Base-by-base conservation (phyloP, 2,888 invertebrate genomes). In the Caenorhabditis afra region DNA sequence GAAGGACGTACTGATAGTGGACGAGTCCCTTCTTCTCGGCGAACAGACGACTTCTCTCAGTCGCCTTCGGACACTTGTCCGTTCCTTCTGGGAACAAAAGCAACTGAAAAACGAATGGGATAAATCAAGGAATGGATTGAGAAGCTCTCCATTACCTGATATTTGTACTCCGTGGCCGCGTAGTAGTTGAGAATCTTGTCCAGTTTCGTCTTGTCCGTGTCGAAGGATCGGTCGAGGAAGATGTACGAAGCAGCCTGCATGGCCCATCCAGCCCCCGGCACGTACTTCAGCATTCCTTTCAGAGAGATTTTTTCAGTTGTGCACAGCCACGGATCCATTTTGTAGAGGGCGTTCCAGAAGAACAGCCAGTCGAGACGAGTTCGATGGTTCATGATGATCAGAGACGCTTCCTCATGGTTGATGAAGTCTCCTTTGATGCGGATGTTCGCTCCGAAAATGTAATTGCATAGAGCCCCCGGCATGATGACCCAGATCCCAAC, bases 51-150 rank as follows among this genome's bases (percentile, higher is more conserved):
- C 95, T 95, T 47, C 93, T 93, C 20, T 90, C 91, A 84, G 93
- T 93, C 64, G 94, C 95, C 20, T 92, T 92, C 22, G 92, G 91
- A 39, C 94, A 94, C 73, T 95, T 92, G 90, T 96, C 95, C 0
- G 96, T 96, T 14, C 96, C 96, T 91, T 96, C 96, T 0, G 96
- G 96, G 89, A 94, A 94, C 81, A 96, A 92, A 39, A 96, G 91
- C 53, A 96, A 91, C 91, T 95, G 29, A 29, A 93, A 44, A 89
- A n/a, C n/a, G 22, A n/a, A n/a, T n/a, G n/a, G n/a, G 41, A 41
- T 11, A 8, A 41, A 41, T 41, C 41, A 11, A 41, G 12, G 41
- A 41, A 41, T 12, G 41, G 10, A 41, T 41, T 41, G 49, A 37
- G 82, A 91, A 91, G n/a, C n/a, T n/a, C n/a, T n/a, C n/a, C n/a